These are phyloP conservation scores for Manacus vitellinus DNA, from an alignment of 2,113 vertebrate species.

Conservation along the genomic window DNA sequence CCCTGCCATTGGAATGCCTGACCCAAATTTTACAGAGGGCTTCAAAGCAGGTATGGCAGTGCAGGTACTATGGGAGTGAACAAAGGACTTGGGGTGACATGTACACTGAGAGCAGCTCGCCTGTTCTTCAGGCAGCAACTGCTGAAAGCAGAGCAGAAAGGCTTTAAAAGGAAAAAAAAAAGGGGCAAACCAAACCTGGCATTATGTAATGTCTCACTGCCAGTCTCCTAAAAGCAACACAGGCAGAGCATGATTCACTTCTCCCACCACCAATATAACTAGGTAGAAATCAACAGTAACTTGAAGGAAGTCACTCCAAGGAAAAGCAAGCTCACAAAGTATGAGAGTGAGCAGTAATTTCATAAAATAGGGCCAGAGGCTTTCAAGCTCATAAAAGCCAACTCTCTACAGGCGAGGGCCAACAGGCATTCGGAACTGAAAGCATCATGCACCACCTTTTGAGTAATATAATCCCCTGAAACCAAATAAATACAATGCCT, in stretches of 20 bases:
- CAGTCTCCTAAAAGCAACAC: neutral
- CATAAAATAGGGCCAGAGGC: neutral
- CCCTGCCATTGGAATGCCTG: neutral
- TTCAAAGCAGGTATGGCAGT: neutral
- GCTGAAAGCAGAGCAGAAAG: neutral
- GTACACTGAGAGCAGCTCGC: neutral
- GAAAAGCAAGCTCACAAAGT: neutral
- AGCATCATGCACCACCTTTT: neutral
- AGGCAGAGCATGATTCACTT: neutral
- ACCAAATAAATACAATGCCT: neutral
- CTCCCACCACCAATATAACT: neutral
- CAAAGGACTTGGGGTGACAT: neutral
- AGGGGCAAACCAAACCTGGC: neutral
- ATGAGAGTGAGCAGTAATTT: neutral
- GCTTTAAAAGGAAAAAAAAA: neutral
- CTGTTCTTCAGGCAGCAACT: neutral
- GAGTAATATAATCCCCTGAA: slow-evolving; percentile 18
- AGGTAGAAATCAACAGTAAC: neutral
- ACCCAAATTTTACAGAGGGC: neutral
- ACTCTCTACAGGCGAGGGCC: neutral
- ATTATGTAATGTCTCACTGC: slow-evolving; percentile 39
- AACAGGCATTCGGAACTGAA: neutral
- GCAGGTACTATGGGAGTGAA: neutral
- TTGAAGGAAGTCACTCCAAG: neutral
- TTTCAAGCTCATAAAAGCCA: neutral